Conservation (phyloP, 2,113 vertebrate species). For the Oplegnathus fasciatus region DNA sequence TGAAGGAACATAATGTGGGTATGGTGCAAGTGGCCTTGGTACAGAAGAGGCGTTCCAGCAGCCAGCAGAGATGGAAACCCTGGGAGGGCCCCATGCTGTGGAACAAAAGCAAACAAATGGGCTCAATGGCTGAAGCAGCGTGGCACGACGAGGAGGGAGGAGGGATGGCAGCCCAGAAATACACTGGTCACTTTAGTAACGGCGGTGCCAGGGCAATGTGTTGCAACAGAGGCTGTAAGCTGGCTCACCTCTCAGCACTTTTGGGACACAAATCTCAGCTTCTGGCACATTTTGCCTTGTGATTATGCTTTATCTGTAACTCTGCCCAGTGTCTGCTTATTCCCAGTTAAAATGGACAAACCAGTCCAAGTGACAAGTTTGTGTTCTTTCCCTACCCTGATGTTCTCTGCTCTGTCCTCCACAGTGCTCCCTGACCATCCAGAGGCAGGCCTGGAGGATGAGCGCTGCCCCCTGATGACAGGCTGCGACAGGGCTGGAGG, state of each 20-base stretch:
- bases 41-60: slow-evolving; percentile 63
- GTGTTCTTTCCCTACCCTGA: background rate
- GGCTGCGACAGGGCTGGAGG: slow-evolving; percentile 81
- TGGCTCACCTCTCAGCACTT: slow-evolving; percentile 13
- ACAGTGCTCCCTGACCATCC: slow-evolving; percentile 74
- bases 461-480: slow-evolving; percentile 81
- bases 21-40: slow-evolving; percentile 53
- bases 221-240: slow-evolving; percentile 47
- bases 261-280: slow-evolving; percentile 11
- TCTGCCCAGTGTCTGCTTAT: background rate
- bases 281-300: slow-evolving; percentile 10
- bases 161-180: slow-evolving; percentile 50
- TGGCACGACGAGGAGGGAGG: slow-evolving; percentile 62
- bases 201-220: slow-evolving; percentile 41
- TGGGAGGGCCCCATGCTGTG: slow-evolving; percentile 73
- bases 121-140: slow-evolving; percentile 67
- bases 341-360: background rate
- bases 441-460: slow-evolving; percentile 81
- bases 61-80: slow-evolving; percentile 62
- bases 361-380: background rate
- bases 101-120: slow-evolving; percentile 79
- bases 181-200: slow-evolving; percentile 51
- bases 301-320: slow-evolving; percentile 11
- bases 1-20: slow-evolving; percentile 51
- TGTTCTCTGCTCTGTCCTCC: background rate